Conservation (phyloP, 2,797 vertebrate genomes). For the Hemibagrus guttatus region DNA sequence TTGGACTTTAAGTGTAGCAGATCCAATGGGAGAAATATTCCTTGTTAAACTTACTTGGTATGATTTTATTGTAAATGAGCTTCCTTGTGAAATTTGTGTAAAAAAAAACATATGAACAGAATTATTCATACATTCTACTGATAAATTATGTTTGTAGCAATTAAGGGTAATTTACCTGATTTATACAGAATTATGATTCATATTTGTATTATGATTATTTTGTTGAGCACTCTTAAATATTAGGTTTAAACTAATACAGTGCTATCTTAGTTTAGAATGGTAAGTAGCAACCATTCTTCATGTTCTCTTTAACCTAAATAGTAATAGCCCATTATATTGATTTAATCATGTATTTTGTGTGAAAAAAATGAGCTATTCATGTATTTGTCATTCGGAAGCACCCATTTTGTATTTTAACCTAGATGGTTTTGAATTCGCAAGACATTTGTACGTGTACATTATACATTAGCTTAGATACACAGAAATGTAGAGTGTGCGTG, state of each 20-base stretch:
- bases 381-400: background rate
- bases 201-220: too few relatives aligned
- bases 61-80: background rate
- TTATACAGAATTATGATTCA: background rate
- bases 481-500: too few relatives aligned
- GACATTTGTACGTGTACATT: background rate
- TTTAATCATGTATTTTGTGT: too few relatives aligned
- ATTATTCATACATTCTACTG: background rate
- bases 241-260: background rate
- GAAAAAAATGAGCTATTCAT: background rate
- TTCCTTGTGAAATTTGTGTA: background rate
- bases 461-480: background rate
- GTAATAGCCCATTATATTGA: too few relatives aligned
- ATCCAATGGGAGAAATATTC: background rate
- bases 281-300: background rate
- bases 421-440: background rate
- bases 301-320: background rate
- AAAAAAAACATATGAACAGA: background rate
- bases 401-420: background rate
- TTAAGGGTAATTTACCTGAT: background rate
- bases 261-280: background rate
- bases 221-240: background rate
- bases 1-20: background rate
- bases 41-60: background rate
- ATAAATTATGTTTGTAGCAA: background rate